Evolutionary conservation across 2,113 vertebrate genomes (phyloP), one percentile per base, ranked within the genome.

Genomic region (Oriolus oriolus): DNA sequence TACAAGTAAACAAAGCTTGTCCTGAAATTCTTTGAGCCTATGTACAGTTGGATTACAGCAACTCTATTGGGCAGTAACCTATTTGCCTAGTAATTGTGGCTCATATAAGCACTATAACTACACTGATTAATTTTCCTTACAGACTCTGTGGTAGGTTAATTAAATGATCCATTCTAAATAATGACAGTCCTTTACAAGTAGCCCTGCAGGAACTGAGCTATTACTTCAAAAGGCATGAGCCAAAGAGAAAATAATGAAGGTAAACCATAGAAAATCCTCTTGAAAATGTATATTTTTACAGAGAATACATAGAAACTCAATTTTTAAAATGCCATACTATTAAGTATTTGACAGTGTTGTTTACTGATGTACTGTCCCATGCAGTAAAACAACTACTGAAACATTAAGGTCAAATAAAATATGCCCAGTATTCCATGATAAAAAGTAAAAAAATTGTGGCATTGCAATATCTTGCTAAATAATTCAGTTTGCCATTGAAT

Each of bases 111-210:
- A 91, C 94, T 97, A 96, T 97, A 98, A 92, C 95, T 97, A 84
- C 54, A 65, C 77, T 97, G 97, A 97, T 98, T 98, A 97, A 98
- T 98, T 98, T 97, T 95, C 95, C 89, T 97, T 95, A 92, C 93
- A 96, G 66, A 82, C 95, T 90, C 87, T 89, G 84, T 91, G 94
- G 95, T 95, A 82, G 82, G 74, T 97, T 98, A 98, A 98, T 98
- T 98, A 98, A 98, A 98, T 96, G 92, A 97, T 97, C 90, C 78
- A 85, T 97, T 96, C 53, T 89, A 96, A 98, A 97, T 95, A 98
- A 97, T 95, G 89, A 95, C 88, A 96, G 91, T 31, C 61, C 94
- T 94, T 95, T 95, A 91, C 87, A 86, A 96, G 81, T 57, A 98
- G 96, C 87, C 84, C 95, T 93, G 83, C 82, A 97, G 96, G 96